Percentiles rank a stretch among this genome's conserved stretches.
These are phyloP conservation scores for Crocodylus rhombifer DNA, from an alignment of 2,797 vertebrate genomes.

Conservation along the genomic window DNA sequence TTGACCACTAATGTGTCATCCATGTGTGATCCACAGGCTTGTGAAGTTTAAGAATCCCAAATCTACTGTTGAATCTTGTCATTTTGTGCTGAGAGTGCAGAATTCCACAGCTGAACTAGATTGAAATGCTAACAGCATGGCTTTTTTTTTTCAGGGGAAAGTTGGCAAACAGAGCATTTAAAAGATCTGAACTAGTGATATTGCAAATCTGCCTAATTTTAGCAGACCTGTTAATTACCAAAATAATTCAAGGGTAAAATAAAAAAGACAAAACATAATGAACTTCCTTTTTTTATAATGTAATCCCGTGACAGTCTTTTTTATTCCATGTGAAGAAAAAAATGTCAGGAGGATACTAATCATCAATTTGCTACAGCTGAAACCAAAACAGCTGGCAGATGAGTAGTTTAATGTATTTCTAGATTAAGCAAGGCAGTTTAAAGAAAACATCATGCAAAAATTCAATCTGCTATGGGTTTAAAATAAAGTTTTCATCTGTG, in stretches of 20 bases:
- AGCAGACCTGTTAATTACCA: constrained; percentile 33
- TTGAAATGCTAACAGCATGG: not conserved
- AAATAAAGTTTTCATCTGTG: constrained; percentile 80
- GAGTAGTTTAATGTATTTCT: constrained; percentile 81
- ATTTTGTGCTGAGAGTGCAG: not conserved
- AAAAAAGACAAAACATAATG: constrained; percentile 19
- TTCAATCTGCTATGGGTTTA: constrained; percentile 78
- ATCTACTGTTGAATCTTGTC: not conserved
- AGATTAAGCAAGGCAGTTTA: constrained; percentile 82
- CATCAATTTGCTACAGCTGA: constrained; percentile 78
- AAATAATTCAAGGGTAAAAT: constrained; percentile 54
- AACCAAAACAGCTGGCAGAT: constrained; percentile 81
- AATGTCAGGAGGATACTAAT: constrained; percentile 76
- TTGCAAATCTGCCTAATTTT: constrained; percentile 27
- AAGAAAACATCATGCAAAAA: constrained; percentile 81
- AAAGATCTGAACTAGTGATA: not conserved
- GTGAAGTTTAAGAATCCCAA: not conserved
- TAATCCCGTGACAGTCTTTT: constrained; percentile 53
- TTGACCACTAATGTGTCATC: not conserved
- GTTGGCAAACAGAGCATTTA: not conserved
- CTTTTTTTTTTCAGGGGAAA: not conserved
- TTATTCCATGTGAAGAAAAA: constrained; percentile 72
- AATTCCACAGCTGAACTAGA: not conserved
- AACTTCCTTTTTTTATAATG: constrained; percentile 35
- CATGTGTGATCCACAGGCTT: not conserved